Evolutionary conservation across 1,140 invertebrate genomes (phyloP).

Genomic region (Lucilia cuprina): DNA sequence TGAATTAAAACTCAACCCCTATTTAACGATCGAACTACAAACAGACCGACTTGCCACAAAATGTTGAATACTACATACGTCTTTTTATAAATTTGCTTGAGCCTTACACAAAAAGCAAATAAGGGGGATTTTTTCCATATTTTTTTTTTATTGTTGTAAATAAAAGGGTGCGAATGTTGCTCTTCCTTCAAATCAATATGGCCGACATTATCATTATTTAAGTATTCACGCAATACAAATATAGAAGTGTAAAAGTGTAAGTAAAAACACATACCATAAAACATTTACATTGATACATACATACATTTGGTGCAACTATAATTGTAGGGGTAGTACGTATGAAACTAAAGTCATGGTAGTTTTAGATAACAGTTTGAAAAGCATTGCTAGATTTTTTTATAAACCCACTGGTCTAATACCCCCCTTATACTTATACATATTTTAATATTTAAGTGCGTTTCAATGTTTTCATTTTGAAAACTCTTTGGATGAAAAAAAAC

Average conservation of each 20-base stretch:
- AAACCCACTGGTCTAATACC: not conserved
- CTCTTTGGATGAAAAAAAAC: not conserved
- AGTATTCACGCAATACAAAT: not conserved
- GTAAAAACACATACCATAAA: not conserved
- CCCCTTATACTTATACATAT: not conserved
- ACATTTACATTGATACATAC: not conserved
- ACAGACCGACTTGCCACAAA: not conserved
- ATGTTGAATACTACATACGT: no score
- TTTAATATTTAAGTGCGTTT: not conserved
- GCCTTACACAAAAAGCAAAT: no score
- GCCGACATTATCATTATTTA: constrained; percentile 31
- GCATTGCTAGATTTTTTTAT: not conserved
- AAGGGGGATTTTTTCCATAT: constrained; percentile 1
- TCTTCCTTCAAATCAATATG: constrained; percentile 37
- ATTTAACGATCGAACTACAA: constrained; percentile 30
- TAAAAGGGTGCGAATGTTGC: constrained; percentile 32
- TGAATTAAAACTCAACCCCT: constrained; percentile 6
- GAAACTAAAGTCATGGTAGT: not conserved
- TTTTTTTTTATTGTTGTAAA: not conserved
- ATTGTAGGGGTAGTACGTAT: not conserved
- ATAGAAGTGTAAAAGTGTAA: not conserved
- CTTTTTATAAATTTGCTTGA: no score
- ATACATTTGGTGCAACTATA: not conserved
- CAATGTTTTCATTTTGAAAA: not conserved
- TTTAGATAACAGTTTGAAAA: not conserved